Base-by-base conservation (phyloP, 2,797 vertebrate species). In the Benthosema pterotum region DNA sequence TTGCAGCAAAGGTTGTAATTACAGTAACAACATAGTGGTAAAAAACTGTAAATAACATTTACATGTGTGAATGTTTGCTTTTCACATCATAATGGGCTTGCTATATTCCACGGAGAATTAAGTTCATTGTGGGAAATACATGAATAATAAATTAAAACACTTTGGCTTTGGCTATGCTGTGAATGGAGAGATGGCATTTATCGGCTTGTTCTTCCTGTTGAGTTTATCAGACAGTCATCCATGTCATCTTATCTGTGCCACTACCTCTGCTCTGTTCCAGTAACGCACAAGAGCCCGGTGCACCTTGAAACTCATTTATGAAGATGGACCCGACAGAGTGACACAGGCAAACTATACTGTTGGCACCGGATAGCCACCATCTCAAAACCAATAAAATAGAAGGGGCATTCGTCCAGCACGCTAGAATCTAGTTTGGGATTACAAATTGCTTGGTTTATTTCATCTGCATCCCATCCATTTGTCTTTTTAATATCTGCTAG, bases 371-470 rank as follows among this genome's bases (percentile, higher is more conserved):
- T 28, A 16, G 25, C 53, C 28, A 11, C 32, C 42, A 46, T 57
- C 56, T 45, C 42, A 57, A 22, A 57, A 78, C 83, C 77, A 80
- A 69, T 73, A 52, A 78, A 75, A 79, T 54, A 63, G 66, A 63
- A 63, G 47, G 67, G 63, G 47, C 69, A 65, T 76, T 70, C 72
- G 75, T 84, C 78, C 75, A 38, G 82, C 80, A 84, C 56, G 84
- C 56, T 47, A 56, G 19, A 68, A 76, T 78, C 69, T 70, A 75
- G 71, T 83, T 82, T 83, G 63, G 72, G 67, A 65, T 68, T 47
- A 47, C 52, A 50, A 57, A 61, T 52, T 42, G 42, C 48, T 17
- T 38, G 50, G n/a, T 18, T 28, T 12, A 25, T 61, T 67, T 62
- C 42, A 14, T 56, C 50, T 45, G 25, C 38, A 56, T 6, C n/a